phyloP scores from a whole-genome alignment of 2,888 invertebrate species.

The Xestobium rufovillosum region DNA sequence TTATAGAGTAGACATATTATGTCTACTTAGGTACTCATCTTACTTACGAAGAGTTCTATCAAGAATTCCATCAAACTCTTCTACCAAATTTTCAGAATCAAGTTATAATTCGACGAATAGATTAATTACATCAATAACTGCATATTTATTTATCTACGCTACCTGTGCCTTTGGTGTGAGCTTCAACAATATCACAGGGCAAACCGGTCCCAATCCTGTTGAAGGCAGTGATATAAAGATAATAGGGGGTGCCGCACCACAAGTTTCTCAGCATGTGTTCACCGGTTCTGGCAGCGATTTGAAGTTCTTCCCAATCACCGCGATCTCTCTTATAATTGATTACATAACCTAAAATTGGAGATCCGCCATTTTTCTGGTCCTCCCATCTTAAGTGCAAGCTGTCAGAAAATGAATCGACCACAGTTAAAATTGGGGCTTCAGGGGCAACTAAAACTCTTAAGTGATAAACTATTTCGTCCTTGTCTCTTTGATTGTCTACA shows the following conservation, averaged over 20 bases:
- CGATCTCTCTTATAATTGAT: conserved; percentile 85
- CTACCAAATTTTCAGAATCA: too few species aligned
- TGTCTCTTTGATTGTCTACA: conserved; percentile 77
- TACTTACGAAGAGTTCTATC: too few species aligned
- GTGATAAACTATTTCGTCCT: conserved; percentile 72
- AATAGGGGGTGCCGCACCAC: conserved; percentile 83
- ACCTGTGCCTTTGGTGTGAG: conserved; percentile 75
- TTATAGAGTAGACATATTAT: too few species aligned
- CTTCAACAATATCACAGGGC: conserved; percentile 81
- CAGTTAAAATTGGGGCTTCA: conserved; percentile 72
- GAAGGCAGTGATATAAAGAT: conserved; percentile 83
- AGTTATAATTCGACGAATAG: too few species aligned
- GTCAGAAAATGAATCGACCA: conserved; percentile 76
- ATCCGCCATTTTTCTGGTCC: conserved; percentile 74
- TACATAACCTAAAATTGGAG: conserved; percentile 74
- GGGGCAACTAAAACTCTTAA: conserved; percentile 75
- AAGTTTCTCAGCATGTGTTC: conserved; percentile 73
- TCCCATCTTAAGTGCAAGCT: conserved; percentile 72
- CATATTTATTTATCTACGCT: conserved; percentile 24
- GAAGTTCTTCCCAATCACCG: conserved; percentile 87
- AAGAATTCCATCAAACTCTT: too few species aligned
- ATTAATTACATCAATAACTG: conserved; percentile 4
- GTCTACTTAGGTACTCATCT: too few species aligned
- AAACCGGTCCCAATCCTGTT: conserved; percentile 84
- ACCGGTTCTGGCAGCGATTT: conserved; percentile 73